Percentiles rank a stretch among this genome's conserved stretches.
Evolutionary conservation across 2,888 invertebrate species (phyloP).

Genomic region (Apamea anceps): DNA sequence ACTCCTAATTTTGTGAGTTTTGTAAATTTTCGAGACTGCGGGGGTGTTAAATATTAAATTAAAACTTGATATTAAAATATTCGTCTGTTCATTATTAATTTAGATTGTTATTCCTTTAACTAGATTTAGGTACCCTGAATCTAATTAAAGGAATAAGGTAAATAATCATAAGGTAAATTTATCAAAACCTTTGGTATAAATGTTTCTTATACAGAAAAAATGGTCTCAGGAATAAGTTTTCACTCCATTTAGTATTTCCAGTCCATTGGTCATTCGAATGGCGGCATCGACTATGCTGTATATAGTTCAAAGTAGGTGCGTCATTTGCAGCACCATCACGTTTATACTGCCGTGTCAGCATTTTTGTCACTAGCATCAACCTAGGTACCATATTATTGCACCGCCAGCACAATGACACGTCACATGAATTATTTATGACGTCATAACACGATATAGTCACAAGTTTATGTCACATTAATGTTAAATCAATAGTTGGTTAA

Average conservation of each 20-base stretch:
- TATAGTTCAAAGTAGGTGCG: neutral
- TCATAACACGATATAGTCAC: neutral
- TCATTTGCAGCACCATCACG: constrained; percentile 35
- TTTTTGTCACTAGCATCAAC: constrained; percentile 20
- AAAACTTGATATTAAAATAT: constrained; percentile 2
- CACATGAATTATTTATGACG: constrained; percentile 31
- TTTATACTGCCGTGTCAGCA: constrained; percentile 17
- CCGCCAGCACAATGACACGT: constrained; percentile 16
- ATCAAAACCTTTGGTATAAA: neutral
- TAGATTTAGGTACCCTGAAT: neutral
- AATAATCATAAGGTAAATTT: neutral
- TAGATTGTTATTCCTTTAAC: constrained; percentile 8
- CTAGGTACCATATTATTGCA: constrained; percentile 33
- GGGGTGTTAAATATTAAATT: constrained; percentile 6
- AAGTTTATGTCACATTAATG: constrained; percentile 6
- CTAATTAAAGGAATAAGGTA: neutral
- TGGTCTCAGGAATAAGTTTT: no score
- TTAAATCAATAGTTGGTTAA: constrained; percentile 16
- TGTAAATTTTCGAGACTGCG: constrained; percentile 17
- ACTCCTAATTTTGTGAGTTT: neutral
- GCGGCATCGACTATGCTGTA: neutral
- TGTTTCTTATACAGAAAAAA: neutral
- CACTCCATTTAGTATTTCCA: neutral
- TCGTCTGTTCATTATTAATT: constrained; percentile 11
- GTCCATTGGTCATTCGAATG: neutral